Evolutionary conservation across 2,797 vertebrate genomes (phyloP), one percentile per base, ranked within the genome.

Genomic region (Argya squamiceps): DNA sequence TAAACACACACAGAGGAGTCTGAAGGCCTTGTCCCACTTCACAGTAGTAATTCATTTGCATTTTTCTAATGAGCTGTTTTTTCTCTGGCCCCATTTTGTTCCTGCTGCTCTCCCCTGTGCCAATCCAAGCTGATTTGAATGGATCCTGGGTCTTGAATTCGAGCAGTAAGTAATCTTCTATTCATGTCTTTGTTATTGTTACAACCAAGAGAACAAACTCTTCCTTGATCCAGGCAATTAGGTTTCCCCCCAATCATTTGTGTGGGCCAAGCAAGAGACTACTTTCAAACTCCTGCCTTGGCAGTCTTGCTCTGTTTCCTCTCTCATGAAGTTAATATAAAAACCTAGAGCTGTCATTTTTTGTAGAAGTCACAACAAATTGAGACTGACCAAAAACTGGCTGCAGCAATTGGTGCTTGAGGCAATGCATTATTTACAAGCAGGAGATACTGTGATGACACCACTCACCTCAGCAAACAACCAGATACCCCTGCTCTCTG

Each of bases 401-500:
- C 88, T 44, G 15, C 19, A 74, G 67, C 55, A 71, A 27, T 1
- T 65, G 74, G 67, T 79, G 27, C 73, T 69, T 47, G 34, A 76
- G 64, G 53, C 55, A 44, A 62, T 86, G 43, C 49, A 83, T 94
- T 89, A 93, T 95, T 91, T 65, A 93, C 58, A 53, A 43, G 1
- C 17, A 6, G 69, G 41, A 95, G 88, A 89, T 88, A 69, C 41
- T 71, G 69, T 37, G 88, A 86, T 88, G 91, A 89, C 73, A 92
- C 89, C 22, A 27, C 64, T 82, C 86, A 64, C 77, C 83, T 86
- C 15, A 82, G 74, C 86, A 60, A 86, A 94, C 70, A 75, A 89
- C 83, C 55, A 80, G 89, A 93, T 93, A 87, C 46, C 84, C 77
- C 89, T 91, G 55, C 80, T 94, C 77, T 49, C 67, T 84, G 89